These are phyloP conservation scores for Hylomyscus alleni DNA, from an alignment of 2,797 vertebrate genomes.

Conservation along the genomic window DNA sequence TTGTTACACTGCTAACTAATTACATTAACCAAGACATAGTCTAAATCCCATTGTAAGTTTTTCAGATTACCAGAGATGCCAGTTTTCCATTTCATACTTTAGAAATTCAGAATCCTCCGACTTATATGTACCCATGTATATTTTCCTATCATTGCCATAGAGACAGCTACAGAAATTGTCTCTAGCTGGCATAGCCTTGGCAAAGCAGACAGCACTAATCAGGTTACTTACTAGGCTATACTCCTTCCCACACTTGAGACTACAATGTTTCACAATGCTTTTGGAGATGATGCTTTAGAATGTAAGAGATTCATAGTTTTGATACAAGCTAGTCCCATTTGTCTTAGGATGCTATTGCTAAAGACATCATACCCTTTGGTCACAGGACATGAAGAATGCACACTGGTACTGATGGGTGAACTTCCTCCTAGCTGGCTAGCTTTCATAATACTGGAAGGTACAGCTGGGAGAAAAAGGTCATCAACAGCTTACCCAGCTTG, in stretches of 20 bases:
- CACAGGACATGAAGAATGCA: background rate
- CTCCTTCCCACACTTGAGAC: background rate
- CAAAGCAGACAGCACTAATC: conserved; percentile 45
- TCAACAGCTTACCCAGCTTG: background rate
- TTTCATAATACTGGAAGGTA: background rate
- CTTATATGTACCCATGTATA: background rate
- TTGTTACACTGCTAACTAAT: conserved; percentile 51
- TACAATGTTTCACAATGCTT: background rate
- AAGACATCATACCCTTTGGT: background rate
- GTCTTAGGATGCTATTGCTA: background rate
- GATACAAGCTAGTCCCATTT: background rate
- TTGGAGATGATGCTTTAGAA: background rate
- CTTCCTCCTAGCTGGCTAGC: background rate
- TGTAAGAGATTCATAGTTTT: background rate
- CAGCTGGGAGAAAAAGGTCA: background rate
- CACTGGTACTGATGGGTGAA: background rate
- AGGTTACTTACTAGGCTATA: conserved; percentile 42
- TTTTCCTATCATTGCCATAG: conserved; percentile 14
- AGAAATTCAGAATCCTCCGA: conserved; percentile 19
- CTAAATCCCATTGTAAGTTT: background rate
- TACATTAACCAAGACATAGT: conserved; percentile 6
- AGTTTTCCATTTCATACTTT: background rate
- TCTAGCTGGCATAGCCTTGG: conserved; percentile 1
- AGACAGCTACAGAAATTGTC: background rate
- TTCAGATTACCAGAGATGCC: background rate